These are phyloP conservation scores for Tychaedon coryphoeus DNA, from an alignment of 2,113 vertebrate genomes.

Conservation along the genomic window DNA sequence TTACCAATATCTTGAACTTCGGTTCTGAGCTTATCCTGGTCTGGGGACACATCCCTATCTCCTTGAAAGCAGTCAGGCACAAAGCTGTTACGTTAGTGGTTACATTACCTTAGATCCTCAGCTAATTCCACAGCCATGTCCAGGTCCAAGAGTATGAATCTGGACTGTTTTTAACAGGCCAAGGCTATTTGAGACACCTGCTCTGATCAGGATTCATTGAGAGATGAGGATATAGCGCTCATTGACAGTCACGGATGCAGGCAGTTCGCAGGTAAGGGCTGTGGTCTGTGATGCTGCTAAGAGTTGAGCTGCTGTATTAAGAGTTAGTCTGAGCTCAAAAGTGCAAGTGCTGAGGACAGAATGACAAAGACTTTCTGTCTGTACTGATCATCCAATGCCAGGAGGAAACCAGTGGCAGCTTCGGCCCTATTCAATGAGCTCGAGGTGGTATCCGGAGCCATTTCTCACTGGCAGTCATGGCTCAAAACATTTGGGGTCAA, in stretches of 20 bases:
- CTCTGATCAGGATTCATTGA: background rate
- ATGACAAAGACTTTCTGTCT: background rate
- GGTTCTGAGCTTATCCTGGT: background rate
- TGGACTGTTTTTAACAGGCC: background rate
- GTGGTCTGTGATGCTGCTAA: background rate
- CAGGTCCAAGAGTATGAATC: background rate
- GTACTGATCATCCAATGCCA: background rate
- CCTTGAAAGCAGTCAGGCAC: background rate
- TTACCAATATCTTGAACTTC: background rate
- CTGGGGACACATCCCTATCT: background rate
- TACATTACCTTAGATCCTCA: background rate
- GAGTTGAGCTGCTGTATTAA: accelerated
- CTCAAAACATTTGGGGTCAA: background rate
- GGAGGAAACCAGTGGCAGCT: background rate
- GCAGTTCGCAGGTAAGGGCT: background rate
- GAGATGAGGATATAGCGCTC: background rate
- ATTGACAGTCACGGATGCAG: background rate
- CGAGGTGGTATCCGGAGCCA: background rate
- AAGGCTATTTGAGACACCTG: background rate
- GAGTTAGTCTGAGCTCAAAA: background rate
- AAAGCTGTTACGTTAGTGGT: background rate
- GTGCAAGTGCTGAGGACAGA: background rate
- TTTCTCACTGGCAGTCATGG: background rate
- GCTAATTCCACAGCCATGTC: background rate
- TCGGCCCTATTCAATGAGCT: background rate